Evolutionary conservation across 2,797 vertebrate genomes (phyloP).

Genomic region (Sebastiscus tertius): DNA sequence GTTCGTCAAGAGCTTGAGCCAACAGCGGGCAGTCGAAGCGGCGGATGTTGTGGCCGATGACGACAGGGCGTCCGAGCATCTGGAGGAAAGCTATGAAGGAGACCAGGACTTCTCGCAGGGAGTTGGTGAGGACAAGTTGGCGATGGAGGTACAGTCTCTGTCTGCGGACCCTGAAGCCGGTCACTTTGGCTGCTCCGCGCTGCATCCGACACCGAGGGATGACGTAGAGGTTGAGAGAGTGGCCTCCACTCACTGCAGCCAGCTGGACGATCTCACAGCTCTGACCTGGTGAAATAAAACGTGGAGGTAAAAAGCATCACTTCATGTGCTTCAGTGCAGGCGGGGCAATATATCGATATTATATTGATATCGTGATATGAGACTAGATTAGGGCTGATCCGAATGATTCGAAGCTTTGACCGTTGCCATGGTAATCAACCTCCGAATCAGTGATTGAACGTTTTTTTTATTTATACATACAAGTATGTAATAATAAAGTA

Average conservation of each 20-base stretch:
- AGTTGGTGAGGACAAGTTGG: conserved; percentile 72
- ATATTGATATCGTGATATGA: too few relatives aligned
- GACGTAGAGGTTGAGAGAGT: conserved; percentile 80
- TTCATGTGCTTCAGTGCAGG: background rate
- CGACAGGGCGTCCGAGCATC: conserved; percentile 70
- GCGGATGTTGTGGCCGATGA: conserved; percentile 81
- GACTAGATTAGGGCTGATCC: too few relatives aligned
- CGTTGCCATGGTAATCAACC: too few relatives aligned
- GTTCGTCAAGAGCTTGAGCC: conserved; percentile 65
- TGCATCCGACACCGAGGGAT: conserved; percentile 75
- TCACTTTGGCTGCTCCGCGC: conserved; percentile 70
- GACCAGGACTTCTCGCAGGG: conserved; percentile 75
- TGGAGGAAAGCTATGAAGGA: conserved; percentile 81
- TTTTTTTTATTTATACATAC: too few relatives aligned
- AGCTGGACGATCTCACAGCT: conserved; percentile 82
- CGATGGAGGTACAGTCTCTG: conserved; percentile 71
- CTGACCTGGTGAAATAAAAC: conserved; percentile 50
- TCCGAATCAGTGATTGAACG: too few relatives aligned
- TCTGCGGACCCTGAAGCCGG: conserved; percentile 74
- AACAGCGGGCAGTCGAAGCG: conserved; percentile 79
- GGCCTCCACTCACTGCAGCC: conserved; percentile 78
- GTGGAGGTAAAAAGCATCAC: background rate
- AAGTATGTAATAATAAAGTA: too few relatives aligned
- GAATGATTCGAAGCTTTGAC: too few relatives aligned
- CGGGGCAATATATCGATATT: too few relatives aligned